Evolutionary conservation across 2,888 invertebrate genomes (phyloP).

Genomic region (Lypha dubia): DNA sequence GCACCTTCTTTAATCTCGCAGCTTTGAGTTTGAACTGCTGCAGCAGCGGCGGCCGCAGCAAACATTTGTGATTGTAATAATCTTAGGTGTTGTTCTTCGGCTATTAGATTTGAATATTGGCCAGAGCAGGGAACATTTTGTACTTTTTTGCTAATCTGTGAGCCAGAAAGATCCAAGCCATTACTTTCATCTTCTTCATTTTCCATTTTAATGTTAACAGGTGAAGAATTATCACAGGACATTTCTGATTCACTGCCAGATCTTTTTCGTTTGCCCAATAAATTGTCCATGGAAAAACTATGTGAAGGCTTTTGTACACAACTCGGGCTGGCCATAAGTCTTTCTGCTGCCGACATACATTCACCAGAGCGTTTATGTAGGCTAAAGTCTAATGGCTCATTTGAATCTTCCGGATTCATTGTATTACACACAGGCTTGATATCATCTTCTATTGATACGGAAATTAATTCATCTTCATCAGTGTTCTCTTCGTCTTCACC

Average conservation of each 20-base stretch:
- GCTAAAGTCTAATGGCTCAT: constrained; percentile 82
- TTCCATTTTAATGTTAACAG: constrained; percentile 68
- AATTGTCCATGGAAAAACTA: constrained; percentile 79
- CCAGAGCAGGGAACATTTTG: constrained; percentile 38
- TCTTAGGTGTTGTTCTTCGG: constrained; percentile 78
- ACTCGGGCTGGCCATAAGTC: constrained; percentile 59
- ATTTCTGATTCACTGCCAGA: constrained; percentile 70
- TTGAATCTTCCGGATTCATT: constrained; percentile 74
- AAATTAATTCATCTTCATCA: constrained; percentile 72
- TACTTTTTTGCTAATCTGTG: constrained; percentile 49
- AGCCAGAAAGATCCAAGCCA: constrained; percentile 68
- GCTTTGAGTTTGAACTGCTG: constrained; percentile 74
- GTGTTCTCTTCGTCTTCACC: constrained; percentile 72
- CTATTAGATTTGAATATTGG: constrained; percentile 63
- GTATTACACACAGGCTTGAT: constrained; percentile 24
- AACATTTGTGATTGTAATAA: constrained; percentile 80
- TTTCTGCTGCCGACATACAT: constrained; percentile 45
- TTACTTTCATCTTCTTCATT: constrained; percentile 54
- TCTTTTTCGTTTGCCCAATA: constrained; percentile 79
- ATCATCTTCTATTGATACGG: constrained; percentile 72
- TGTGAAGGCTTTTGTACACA: constrained; percentile 72
- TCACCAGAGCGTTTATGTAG: constrained; percentile 77
- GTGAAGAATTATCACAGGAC: constrained; percentile 66
- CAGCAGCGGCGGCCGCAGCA: constrained; percentile 80
- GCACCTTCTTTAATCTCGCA: constrained; percentile 48